phyloP scores from a whole-genome alignment of 1,140 invertebrate species.

The Latrodectus geometricus region DNA sequence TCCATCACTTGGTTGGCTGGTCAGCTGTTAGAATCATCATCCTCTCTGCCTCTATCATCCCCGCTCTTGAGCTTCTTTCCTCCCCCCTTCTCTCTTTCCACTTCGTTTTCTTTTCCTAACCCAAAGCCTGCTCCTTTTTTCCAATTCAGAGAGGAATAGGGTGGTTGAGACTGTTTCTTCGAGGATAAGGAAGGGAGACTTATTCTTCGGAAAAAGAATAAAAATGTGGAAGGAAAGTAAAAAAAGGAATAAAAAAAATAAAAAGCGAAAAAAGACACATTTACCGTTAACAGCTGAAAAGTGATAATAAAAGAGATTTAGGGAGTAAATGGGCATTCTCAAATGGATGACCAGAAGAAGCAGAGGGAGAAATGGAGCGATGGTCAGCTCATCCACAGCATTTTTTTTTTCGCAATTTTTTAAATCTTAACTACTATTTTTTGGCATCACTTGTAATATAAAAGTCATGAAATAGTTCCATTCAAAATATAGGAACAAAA shows the following conservation, averaged over 20 bases:
- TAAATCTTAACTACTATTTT: too few relatives aligned
- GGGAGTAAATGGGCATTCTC: neutral
- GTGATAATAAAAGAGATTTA: slow-evolving; percentile 1
- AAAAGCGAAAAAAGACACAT: neutral
- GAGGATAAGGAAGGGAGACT: slow-evolving; percentile 1
- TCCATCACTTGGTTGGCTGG: slow-evolving; percentile 56
- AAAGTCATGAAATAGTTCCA: too few relatives aligned
- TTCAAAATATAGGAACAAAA: too few relatives aligned
- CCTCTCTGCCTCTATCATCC: slow-evolving; percentile 41
- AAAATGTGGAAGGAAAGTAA: neutral
- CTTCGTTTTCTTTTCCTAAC: too few relatives aligned
- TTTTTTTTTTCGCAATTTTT: too few relatives aligned
- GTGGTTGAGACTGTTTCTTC: slow-evolving; percentile 16
- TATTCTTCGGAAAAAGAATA: neutral
- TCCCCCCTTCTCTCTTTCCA: slow-evolving; percentile 8
- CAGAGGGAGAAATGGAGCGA: too few relatives aligned
- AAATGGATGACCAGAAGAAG: neutral
- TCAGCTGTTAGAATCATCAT: slow-evolving; percentile 58
- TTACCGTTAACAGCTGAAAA: slow-evolving; percentile 1
- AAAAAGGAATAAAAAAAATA: neutral
- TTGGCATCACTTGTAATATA: too few relatives aligned
- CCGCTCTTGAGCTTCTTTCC: slow-evolving; percentile 37
- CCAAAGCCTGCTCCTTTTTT: neutral
- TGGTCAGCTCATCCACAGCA: too few relatives aligned
- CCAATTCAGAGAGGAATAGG: slow-evolving; percentile 44